A percentile compares a stretch with the other conserved stretches of the same genome.
Evolutionary conservation across 2,113 vertebrate genomes (phyloP).

Genomic region (Syngnathus typhle): DNA sequence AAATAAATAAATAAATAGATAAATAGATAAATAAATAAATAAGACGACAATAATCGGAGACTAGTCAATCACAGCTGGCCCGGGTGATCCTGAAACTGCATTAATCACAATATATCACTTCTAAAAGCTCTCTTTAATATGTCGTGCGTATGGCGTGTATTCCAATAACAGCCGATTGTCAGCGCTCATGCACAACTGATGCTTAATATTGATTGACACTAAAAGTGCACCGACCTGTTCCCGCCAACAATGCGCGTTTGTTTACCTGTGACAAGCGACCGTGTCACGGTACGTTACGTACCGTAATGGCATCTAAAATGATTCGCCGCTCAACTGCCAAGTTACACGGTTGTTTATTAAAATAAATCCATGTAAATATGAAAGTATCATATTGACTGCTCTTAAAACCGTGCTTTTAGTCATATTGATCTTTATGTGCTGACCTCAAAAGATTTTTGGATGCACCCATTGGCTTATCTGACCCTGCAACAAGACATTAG

Average conservation of each 20-base stretch:
- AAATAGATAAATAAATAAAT: no score
- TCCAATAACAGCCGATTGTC: neutral
- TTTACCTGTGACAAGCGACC: constrained; percentile 38
- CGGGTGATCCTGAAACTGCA: constrained; percentile 30
- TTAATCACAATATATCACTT: neutral
- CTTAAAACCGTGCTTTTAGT: neutral
- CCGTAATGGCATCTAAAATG: neutral
- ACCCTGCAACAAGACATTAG: neutral
- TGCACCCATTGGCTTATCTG: neutral
- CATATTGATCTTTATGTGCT: neutral
- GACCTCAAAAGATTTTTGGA: neutral
- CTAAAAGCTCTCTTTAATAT: neutral
- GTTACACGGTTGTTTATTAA: neutral
- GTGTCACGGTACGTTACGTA: constrained; percentile 24
- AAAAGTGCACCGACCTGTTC: constrained; percentile 63
- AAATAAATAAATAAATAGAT: no score
- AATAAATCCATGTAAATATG: neutral
- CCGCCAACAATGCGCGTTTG: constrained; percentile 49
- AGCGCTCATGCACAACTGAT: constrained; percentile 16
- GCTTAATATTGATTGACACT: constrained; percentile 31
- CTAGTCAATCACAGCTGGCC: constrained; percentile 32
- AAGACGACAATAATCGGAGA: neutral
- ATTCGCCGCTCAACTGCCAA: neutral
- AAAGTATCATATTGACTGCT: neutral
- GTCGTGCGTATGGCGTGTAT: neutral